Conservation (phyloP, 2,888 invertebrate species). For the Diachrysia chrysitis region DNA sequence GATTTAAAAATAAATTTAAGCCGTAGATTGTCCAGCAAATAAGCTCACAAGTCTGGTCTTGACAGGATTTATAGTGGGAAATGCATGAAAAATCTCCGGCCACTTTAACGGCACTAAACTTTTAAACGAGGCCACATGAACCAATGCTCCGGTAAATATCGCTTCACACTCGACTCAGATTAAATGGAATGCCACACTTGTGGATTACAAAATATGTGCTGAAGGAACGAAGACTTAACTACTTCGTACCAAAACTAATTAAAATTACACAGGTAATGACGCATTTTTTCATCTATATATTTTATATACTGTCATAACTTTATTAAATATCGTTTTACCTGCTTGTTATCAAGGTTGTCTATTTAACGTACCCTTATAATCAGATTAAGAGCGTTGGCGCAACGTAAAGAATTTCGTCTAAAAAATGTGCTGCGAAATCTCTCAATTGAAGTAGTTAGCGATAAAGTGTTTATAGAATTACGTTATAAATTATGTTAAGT, state of each 20-base stretch:
- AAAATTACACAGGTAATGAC: too few relatives aligned
- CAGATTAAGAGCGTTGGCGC: neutral
- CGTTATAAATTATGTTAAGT: too few relatives aligned
- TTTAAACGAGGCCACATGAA: conserved; percentile 23
- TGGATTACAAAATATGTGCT: conserved; percentile 5
- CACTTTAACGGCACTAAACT: conserved; percentile 25
- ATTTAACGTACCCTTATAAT: neutral
- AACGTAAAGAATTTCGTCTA: neutral
- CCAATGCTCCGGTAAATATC: conserved; percentile 30
- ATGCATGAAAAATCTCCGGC: conserved; percentile 26
- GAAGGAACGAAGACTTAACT: neutral
- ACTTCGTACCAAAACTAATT: neutral
- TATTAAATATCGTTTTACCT: neutral
- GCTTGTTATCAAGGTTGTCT: neutral
- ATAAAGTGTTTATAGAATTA: too few relatives aligned
- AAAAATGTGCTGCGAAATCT: neutral
- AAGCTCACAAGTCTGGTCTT: conserved; percentile 16
- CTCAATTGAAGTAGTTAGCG: neutral
- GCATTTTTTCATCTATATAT: too few relatives aligned
- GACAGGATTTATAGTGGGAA: conserved; percentile 29
- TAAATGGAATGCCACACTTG: conserved; percentile 25
- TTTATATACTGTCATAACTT: too few relatives aligned
- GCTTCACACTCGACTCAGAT: conserved; percentile 36
- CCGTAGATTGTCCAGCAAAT: conserved; percentile 9
- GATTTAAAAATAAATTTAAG: too few relatives aligned